phyloP scores from a whole-genome alignment of 2,797 vertebrate genomes.

The Rhodeus uyekii region DNA sequence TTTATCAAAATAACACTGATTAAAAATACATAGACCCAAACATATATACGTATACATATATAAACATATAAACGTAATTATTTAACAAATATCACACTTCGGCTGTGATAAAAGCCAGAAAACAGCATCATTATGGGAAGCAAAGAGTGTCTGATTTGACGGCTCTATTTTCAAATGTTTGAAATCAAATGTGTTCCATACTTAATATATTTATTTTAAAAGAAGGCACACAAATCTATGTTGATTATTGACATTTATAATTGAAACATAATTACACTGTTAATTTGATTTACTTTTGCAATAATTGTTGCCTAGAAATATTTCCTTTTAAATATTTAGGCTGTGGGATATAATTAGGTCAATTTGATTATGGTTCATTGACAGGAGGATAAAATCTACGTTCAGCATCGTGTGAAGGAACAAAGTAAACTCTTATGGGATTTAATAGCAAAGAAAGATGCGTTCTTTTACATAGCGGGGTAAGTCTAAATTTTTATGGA shows the following conservation, averaged over 20 bases:
- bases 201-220: neutral
- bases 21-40: neutral
- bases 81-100: neutral
- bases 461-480: conserved; percentile 91
- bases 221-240: neutral
- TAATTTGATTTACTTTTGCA: neutral
- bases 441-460: conserved; percentile 72
- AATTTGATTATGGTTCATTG: neutral
- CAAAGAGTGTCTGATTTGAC: neutral
- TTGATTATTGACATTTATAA: neutral
- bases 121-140: neutral
- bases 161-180: neutral
- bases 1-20: neutral
- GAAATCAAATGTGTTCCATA: neutral
- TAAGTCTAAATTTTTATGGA: conserved; percentile 64
- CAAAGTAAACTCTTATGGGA: conserved; percentile 83
- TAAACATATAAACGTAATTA: too few species aligned
- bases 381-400: conserved; percentile 91
- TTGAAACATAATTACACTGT: neutral
- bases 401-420: conserved; percentile 87
- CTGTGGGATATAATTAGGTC: neutral
- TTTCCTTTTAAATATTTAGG: neutral
- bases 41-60: too few species aligned
- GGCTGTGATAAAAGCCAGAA: neutral
- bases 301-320: neutral